Evolutionary conservation across 2,113 vertebrate species (phyloP), one percentile per base, ranked within the genome.

Genomic region (Sylvilagus bachmani): DNA sequence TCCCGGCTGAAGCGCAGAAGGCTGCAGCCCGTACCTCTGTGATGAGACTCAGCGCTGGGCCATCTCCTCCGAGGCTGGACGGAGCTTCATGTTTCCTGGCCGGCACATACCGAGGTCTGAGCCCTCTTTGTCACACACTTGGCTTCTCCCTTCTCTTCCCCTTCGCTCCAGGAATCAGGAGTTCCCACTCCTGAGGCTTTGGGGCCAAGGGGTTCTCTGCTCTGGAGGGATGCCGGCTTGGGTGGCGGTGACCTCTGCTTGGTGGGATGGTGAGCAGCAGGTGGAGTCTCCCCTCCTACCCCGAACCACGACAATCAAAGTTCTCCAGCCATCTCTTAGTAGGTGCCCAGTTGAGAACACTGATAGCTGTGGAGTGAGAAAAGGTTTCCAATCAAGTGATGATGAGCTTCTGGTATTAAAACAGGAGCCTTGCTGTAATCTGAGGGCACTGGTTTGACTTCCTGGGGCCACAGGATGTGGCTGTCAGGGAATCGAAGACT

Each of bases 391-490:
- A 85, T 86, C 74, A 82, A 69, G 91, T 55, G 90, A 92, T 53
- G 16, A 87, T 55, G 89, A 90, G 33, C 90, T 83, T 82, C 77
- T 29, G 24, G 44, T 58, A 44, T n/a, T 49, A 80, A 93, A 87
- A 29, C 33, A 95, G 82, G 66, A 97, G 95, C 62, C 1, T 95
- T 87, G 31, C 36, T 81, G 66, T 80, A 95, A 53, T 90, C 96
- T 93, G 74, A 95, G 96, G 90, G 83, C 89, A 79, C 71, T 22
- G 71, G 79, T 66, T 90, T 86, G 83, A 84, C 88, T 93, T 82
- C 71, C 61, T 95, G 70, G 22, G 86, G 86, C 69, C 83, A 1
- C 7, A 9, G 86, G 71, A 31, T 0, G 27, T 0, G 0, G 66
- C 79, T 75, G 5, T 88, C 31, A 93, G 71, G 85, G 4, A 27